phyloP scores from a whole-genome alignment of 2,113 vertebrate genomes.

The Triplophysa dalaica region DNA sequence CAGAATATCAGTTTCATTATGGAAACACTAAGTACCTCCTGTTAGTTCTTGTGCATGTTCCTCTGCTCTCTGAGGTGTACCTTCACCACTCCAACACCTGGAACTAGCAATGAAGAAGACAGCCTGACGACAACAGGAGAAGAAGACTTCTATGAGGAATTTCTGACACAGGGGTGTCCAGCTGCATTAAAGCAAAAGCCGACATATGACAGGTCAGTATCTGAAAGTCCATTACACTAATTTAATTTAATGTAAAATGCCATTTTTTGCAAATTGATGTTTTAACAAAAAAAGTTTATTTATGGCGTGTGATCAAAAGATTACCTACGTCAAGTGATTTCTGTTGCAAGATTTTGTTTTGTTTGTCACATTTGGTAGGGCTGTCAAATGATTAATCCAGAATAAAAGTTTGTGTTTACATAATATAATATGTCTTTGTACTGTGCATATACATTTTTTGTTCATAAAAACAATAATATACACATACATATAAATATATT shows the following conservation, averaged over 20 bases:
- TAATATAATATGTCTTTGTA: too few relatives aligned
- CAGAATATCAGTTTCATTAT: conserved; percentile 63
- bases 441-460: too few relatives aligned
- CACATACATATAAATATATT: too few relatives aligned
- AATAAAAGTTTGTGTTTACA: too few relatives aligned
- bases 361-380: neutral
- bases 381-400: too few relatives aligned
- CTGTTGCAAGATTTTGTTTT: neutral
- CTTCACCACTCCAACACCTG: conserved; percentile 38
- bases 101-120: conserved; percentile 38
- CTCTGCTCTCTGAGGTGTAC: conserved; percentile 49
- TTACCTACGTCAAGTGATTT: neutral
- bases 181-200: conserved; percentile 31
- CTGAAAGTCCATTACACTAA: neutral
- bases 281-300: neutral
- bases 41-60: conserved; percentile 30
- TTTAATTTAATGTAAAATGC: neutral
- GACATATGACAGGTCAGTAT: conserved; percentile 63
- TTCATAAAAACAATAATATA: too few relatives aligned
- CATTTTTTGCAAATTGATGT: too few relatives aligned
- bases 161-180: conserved; percentile 48
- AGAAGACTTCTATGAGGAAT: conserved; percentile 28
- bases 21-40: conserved; percentile 47
- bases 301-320: neutral
- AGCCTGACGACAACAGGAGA: conserved; percentile 45